Conservation (phyloP, 2,113 vertebrate species). For the Clarias macrocephalus region DNA sequence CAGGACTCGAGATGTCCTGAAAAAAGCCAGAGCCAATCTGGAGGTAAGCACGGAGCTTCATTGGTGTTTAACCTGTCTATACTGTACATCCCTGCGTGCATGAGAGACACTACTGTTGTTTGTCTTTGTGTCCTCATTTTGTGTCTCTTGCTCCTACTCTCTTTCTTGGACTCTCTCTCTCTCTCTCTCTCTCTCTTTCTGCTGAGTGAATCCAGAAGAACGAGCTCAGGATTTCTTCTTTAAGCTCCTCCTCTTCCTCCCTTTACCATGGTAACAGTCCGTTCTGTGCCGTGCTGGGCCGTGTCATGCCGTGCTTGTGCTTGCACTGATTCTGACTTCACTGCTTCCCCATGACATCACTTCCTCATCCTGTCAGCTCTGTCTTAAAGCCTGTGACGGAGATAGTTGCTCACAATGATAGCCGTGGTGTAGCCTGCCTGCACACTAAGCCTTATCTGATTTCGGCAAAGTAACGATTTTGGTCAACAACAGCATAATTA, state of each 20-base stretch:
- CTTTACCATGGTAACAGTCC: conserved; percentile 74
- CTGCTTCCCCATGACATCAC: conserved; percentile 41
- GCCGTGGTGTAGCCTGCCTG: neutral
- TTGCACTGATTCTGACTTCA: conserved; percentile 8
- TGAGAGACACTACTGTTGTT: conserved; percentile 13
- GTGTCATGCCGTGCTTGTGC: conserved; percentile 13
- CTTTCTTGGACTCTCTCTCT: conserved; percentile 49
- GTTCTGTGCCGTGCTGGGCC: conserved; percentile 24
- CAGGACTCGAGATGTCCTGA: conserved; percentile 87
- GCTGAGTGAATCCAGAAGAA: conserved; percentile 75
- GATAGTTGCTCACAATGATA: neutral
- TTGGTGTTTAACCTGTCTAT: neutral
- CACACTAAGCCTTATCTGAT: neutral
- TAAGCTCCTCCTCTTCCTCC: conserved; percentile 79
- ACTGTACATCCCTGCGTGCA: conserved; percentile 28
- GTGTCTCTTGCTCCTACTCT: conserved; percentile 54
- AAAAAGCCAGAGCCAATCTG: conserved; percentile 88
- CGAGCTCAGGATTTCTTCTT: conserved; percentile 78
- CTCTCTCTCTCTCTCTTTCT: conserved; percentile 41
- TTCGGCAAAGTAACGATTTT: neutral
- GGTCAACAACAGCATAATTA: no score
- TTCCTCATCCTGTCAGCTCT: conserved; percentile 18
- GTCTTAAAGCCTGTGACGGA: neutral
- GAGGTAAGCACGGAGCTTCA: conserved; percentile 73
- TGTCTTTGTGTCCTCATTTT: conserved; percentile 44